Evolutionary conservation across 2,888 invertebrate species (phyloP).

Genomic region (Ferrisia virgata): DNA sequence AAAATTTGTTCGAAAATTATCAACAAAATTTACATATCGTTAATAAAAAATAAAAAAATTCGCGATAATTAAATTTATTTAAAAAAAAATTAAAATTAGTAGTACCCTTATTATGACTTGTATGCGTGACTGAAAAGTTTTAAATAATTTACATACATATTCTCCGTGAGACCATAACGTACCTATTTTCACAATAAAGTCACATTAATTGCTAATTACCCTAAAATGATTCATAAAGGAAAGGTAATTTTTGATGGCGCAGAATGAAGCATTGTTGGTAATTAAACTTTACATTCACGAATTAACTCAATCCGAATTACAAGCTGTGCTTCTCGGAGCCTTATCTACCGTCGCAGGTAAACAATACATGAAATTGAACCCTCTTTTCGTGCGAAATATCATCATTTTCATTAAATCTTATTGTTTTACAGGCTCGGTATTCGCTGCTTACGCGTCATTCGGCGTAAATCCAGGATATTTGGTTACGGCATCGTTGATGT

Average conservation of each 20-base stretch:
- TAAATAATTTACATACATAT: background rate
- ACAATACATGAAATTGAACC: slow-evolving; percentile 36
- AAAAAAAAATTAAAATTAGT: no score
- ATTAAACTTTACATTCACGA: slow-evolving; percentile 81
- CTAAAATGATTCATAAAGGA: background rate
- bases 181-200: background rate
- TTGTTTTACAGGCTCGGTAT: slow-evolving; percentile 65
- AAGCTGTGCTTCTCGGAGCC: slow-evolving; percentile 89
- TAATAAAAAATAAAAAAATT: no score
- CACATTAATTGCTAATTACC: background rate
- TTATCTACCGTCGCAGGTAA: slow-evolving; percentile 90
- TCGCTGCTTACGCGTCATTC: slow-evolving; percentile 88
- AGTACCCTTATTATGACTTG: no score
- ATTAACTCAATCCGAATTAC: slow-evolving; percentile 87
- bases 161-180: background rate
- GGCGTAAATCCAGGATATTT: slow-evolving; percentile 85
- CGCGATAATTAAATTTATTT: no score
- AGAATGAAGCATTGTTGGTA: slow-evolving; percentile 87
- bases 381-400: background rate
- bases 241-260: slow-evolving; percentile 50
- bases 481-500: slow-evolving; percentile 92
- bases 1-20: no score
- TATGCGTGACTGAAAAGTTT: no score
- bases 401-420: background rate
- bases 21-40: no score